phyloP scores from a whole-genome alignment of 1,140 invertebrate species.

The Trypoxylus dichotomus region DNA sequence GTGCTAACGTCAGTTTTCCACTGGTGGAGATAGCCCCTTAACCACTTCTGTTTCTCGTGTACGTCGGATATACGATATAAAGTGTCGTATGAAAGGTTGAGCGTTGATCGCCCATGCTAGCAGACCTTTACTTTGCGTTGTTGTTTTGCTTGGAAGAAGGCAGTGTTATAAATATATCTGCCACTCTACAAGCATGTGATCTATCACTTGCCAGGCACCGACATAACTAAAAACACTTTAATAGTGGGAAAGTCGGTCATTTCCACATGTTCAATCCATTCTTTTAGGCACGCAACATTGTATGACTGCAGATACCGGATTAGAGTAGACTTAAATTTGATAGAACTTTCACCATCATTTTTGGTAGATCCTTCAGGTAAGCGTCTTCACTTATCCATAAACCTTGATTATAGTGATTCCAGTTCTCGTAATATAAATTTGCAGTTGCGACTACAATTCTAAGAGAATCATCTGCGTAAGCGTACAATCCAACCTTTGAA shows the following conservation, averaged over 20 bases:
- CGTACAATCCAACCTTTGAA: slow-evolving; percentile 89
- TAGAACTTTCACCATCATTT: slow-evolving; percentile 76
- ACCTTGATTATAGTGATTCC: slow-evolving; percentile 94
- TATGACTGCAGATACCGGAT: slow-evolving; percentile 82
- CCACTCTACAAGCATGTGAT: slow-evolving; percentile 76
- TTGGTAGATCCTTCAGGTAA: slow-evolving; percentile 58
- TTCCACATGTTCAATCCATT: slow-evolving; percentile 76
- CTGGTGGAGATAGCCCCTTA: slow-evolving; percentile 75
- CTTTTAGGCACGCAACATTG: slow-evolving; percentile 64
- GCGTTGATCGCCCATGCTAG: slow-evolving; percentile 72
- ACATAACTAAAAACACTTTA: slow-evolving; percentile 83
- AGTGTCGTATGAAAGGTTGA: slow-evolving; percentile 68
- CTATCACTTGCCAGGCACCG: slow-evolving; percentile 72
- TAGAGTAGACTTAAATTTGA: slow-evolving; percentile 83
- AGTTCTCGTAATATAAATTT: slow-evolving; percentile 89
- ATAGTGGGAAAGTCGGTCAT: slow-evolving; percentile 71
- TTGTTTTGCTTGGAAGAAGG: slow-evolving; percentile 56
- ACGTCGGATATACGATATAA: slow-evolving; percentile 69
- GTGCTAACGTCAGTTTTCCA: slow-evolving; percentile 74
- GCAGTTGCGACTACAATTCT: slow-evolving; percentile 89
- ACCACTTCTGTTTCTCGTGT: slow-evolving; percentile 86
- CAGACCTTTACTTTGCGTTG: slow-evolving; percentile 56
- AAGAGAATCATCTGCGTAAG: slow-evolving; percentile 79
- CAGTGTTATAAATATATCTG: slow-evolving; percentile 67
- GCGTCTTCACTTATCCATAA: slow-evolving; percentile 82